Evolutionary conservation across 2,797 vertebrate genomes (phyloP).

Genomic region (Neosilurus hyrtlii): DNA sequence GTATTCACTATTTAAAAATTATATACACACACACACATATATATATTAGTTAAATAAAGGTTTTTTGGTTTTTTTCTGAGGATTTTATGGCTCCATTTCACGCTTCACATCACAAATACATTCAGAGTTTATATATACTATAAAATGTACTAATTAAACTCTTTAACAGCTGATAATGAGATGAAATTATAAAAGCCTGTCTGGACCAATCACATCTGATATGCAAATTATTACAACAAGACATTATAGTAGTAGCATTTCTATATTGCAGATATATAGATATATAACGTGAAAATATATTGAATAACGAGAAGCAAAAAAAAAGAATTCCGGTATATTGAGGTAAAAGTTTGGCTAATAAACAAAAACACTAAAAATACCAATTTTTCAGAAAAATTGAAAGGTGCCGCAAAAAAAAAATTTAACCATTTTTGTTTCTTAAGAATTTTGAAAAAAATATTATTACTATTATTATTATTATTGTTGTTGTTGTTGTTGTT

Average conservation of each 20-base stretch:
- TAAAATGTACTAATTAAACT: not conserved
- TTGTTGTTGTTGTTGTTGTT: too few relatives aligned
- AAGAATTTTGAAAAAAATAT: too few relatives aligned
- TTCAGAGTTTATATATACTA: not conserved
- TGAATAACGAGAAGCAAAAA: too few relatives aligned
- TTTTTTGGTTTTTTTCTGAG: conserved; percentile 58
- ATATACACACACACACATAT: not conserved
- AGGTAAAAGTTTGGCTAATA: too few relatives aligned
- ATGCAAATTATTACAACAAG: not conserved
- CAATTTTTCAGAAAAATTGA: too few relatives aligned
- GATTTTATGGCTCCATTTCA: conserved; percentile 29
- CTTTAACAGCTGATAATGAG: not conserved
- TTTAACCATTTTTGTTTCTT: too few relatives aligned
- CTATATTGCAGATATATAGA: not conserved
- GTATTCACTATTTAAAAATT: conserved; percentile 54
- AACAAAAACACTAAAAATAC: too few relatives aligned
- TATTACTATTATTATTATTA: too few relatives aligned
- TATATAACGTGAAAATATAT: too few relatives aligned
- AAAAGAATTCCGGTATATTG: too few relatives aligned
- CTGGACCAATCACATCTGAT: not conserved
- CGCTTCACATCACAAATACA: not conserved
- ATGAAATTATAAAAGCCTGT: not conserved
- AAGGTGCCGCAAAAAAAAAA: too few relatives aligned
- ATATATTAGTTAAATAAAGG: conserved; percentile 59
- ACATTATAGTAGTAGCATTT: not conserved